These are phyloP conservation scores for Tribolium freemani DNA, from an alignment of 2,888 invertebrate species.

Conservation along the genomic window DNA sequence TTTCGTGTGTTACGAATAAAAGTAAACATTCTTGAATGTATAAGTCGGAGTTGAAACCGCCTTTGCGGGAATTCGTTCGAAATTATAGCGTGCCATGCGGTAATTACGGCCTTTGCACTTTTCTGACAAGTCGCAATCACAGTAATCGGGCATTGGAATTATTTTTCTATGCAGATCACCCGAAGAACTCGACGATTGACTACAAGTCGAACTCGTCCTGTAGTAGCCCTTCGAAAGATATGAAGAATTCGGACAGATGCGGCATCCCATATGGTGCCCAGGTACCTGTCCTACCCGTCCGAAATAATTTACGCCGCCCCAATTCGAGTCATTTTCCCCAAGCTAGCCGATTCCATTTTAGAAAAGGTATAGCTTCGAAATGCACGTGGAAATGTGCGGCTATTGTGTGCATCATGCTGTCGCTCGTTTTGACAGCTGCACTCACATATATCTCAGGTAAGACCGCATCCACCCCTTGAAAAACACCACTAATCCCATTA, in stretches of 20 bases:
- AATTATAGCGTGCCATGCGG: constrained; percentile 28
- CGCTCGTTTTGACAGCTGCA: constrained; percentile 85
- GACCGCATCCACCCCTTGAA: constrained; percentile 44
- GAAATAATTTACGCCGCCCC: constrained; percentile 78
- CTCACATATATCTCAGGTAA: constrained; percentile 91
- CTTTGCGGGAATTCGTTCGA: constrained; percentile 25
- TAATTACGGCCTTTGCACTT: constrained; percentile 34
- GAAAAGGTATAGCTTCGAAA: constrained; percentile 86
- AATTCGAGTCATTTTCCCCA: constrained; percentile 82
- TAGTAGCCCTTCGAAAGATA: constrained; percentile 87
- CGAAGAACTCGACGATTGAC: constrained; percentile 90
- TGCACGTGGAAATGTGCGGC: constrained; percentile 96
- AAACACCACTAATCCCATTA: constrained; percentile 46
- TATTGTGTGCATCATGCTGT: constrained; percentile 87
- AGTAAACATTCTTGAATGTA: constrained; percentile 34
- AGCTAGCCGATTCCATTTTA: constrained; percentile 86
- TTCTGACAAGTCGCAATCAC: constrained; percentile 25
- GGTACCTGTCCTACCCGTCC: constrained; percentile 82
- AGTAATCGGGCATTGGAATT: constrained; percentile 19
- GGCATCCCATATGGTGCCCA: constrained; percentile 58
- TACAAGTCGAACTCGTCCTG: constrained; percentile 88
- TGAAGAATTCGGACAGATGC: constrained; percentile 75
- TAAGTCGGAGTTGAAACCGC: constrained; percentile 22
- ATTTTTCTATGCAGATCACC: constrained; percentile 77
- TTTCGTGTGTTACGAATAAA: constrained; percentile 30